Evolutionary conservation across 1,140 invertebrate genomes (phyloP).

Genomic region (Leucophenga varia): DNA sequence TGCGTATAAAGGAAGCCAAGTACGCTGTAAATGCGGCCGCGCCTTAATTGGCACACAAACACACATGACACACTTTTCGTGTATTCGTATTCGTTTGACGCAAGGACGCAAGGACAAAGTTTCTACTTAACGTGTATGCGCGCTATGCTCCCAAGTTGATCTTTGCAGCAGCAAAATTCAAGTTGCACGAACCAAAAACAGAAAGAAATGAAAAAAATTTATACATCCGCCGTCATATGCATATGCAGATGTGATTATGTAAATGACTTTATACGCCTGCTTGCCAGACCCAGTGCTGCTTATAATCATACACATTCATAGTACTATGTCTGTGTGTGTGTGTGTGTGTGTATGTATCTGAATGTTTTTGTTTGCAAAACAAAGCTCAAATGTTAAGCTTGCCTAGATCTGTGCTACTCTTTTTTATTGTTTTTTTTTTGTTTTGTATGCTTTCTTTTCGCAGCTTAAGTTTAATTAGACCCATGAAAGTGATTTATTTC

Average conservation of each 20-base stretch:
- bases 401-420: neutral
- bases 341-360: neutral
- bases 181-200: too few species aligned
- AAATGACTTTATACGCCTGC: neutral
- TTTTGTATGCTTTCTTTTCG: slow-evolving; percentile 1
- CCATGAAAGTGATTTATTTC: slow-evolving; percentile 14
- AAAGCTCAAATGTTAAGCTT: neutral
- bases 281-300: too few species aligned
- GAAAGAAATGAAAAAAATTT: neutral
- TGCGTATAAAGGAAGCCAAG: too few species aligned
- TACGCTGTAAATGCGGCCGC: neutral
- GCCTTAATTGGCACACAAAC: neutral
- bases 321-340: neutral
- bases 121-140: slow-evolving; percentile 2
- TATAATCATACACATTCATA: neutral
- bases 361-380: neutral
- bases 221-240: neutral
- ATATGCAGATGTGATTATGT: neutral
- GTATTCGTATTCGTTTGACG: too few species aligned
- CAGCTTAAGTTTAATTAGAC: slow-evolving; percentile 15
- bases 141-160: slow-evolving; percentile 8
- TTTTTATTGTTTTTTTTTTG: too few species aligned
- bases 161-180: neutral
- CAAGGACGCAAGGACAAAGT: slow-evolving; percentile 16
- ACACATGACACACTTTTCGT: neutral